Conservation (phyloP, 2,888 invertebrate genomes). For the Halocaridina rubra region DNA sequence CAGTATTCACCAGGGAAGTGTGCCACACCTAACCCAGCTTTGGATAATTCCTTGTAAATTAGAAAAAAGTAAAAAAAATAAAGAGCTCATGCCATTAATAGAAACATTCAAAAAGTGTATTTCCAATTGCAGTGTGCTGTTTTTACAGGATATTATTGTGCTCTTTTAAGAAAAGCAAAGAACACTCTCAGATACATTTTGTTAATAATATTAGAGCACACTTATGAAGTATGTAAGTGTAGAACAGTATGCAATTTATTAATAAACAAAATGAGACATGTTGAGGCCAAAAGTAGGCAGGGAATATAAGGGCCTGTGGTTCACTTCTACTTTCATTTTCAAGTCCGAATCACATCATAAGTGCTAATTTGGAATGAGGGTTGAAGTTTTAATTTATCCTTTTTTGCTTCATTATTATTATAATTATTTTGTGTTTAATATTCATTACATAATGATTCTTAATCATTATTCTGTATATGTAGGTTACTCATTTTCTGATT, state of each 20-base stretch:
- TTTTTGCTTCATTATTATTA: neutral
- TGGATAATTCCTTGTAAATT: too few relatives aligned
- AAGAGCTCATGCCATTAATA: neutral
- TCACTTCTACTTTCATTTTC: neutral
- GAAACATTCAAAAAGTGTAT: neutral
- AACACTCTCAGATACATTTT: too few relatives aligned
- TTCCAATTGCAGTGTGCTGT: neutral
- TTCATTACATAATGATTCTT: too few relatives aligned
- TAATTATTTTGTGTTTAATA: too few relatives aligned
- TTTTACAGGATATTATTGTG: too few relatives aligned
- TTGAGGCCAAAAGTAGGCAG: slow-evolving; percentile 6
- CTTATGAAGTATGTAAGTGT: neutral
- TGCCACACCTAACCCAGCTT: too few relatives aligned
- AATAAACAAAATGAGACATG: slow-evolving; percentile 17
- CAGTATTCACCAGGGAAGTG: too few relatives aligned
- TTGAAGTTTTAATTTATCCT: neutral
- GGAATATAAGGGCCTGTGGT: slow-evolving; percentile 40
- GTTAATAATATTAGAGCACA: neutral
- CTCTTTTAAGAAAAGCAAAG: too few relatives aligned
- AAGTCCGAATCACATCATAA: slow-evolving; percentile 5
- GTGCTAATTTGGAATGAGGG: neutral
- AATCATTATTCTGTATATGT: too few relatives aligned
- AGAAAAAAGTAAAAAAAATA: neutral
- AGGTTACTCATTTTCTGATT: too few relatives aligned
- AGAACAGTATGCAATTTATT: slow-evolving; percentile 54